Evolutionary conservation across 2,797 vertebrate genomes (phyloP).

Genomic region (Chrysolophus pictus): DNA sequence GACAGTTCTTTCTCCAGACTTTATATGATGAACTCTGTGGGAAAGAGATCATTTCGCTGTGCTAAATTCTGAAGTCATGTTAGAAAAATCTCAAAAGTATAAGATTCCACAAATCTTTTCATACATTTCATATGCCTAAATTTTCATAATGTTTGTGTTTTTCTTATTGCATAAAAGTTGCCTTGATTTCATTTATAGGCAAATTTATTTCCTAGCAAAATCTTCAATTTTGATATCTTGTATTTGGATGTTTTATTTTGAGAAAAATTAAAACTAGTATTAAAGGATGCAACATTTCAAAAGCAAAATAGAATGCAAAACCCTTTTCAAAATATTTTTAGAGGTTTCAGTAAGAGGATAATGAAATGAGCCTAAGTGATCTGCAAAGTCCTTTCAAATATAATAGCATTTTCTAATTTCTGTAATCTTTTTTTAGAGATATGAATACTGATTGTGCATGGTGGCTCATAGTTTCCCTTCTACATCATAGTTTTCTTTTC

Average conservation of each 20-base stretch:
- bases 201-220: background rate
- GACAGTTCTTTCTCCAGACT: background rate
- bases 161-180: background rate
- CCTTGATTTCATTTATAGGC: background rate
- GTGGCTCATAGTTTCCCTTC: constrained; percentile 40
- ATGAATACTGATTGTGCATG: constrained; percentile 10
- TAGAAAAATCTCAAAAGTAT: background rate
- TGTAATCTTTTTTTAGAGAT: background rate
- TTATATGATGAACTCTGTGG: background rate
- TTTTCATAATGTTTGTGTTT: background rate
- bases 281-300: background rate
- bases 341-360: background rate
- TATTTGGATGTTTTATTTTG: background rate
- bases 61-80: background rate
- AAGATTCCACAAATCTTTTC: background rate
- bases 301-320: background rate
- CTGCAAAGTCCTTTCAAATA: constrained; percentile 1
- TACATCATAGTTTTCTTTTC: constrained; percentile 27
- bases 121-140: background rate
- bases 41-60: background rate
- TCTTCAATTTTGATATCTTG: background rate
- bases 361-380: background rate
- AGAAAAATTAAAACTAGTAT: background rate
- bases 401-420: constrained; percentile 9
- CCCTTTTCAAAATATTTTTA: background rate